phyloP scores from a whole-genome alignment of 2,797 vertebrate genomes.

The Chelon auratus region DNA sequence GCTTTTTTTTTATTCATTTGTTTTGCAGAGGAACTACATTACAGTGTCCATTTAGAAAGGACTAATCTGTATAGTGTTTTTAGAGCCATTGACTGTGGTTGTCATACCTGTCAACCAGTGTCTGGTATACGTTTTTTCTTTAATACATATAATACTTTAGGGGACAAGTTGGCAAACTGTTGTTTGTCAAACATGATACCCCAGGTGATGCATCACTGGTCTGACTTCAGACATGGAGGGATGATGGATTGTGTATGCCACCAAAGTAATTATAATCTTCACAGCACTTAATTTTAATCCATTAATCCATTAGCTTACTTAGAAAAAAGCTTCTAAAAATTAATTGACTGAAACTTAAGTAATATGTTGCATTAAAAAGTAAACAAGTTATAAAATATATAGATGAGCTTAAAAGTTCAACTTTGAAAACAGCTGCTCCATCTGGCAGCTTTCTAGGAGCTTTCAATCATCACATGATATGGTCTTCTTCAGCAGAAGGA shows the following conservation, averaged over 20 bases:
- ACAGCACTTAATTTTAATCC: background rate
- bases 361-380: background rate
- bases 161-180: background rate
- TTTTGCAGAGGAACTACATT: background rate
- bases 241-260: background rate
- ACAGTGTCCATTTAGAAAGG: background rate
- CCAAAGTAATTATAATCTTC: background rate
- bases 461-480: background rate
- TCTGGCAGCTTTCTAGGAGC: background rate
- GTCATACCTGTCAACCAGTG: background rate
- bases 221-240: background rate
- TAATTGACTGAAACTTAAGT: background rate
- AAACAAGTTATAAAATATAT: background rate
- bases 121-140: no score
- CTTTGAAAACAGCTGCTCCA: background rate
- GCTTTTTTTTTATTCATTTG: constrained; percentile 1
- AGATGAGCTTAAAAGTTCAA: background rate
- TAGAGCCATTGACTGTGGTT: background rate
- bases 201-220: background rate
- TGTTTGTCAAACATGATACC: background rate
- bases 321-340: background rate
- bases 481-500: background rate
- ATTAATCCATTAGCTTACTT: background rate
- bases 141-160: no score
- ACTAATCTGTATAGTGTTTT: background rate